Percentiles rank a stretch among this genome's conserved stretches.
Conservation (phyloP, 1,140 invertebrate species). For the Lucilia cuprina region DNA sequence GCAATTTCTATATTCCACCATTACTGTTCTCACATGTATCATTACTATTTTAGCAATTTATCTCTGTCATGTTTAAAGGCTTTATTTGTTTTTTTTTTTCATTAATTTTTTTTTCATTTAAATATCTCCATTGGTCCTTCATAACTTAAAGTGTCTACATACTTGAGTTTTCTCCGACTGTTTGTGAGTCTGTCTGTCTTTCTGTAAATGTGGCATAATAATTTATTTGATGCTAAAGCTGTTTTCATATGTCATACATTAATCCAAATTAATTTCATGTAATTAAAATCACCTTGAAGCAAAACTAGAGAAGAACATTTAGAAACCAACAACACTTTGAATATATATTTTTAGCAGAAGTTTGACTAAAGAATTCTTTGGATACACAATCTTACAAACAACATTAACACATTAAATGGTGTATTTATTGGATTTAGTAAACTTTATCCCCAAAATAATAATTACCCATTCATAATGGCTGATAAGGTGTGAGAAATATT, state of each 20-base stretch:
- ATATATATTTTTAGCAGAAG: background rate
- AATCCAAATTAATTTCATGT: constrained; percentile 54
- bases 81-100: no score
- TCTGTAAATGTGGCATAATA: no score
- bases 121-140: no score
- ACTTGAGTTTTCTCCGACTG: no score
- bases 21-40: no score
- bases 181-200: no score
- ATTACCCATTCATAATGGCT: constrained; percentile 22
- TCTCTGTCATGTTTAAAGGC: no score
- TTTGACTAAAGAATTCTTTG: background rate
- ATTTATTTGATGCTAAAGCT: background rate
- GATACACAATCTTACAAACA: background rate
- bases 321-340: background rate
- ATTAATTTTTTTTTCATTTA: no score
- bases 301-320: background rate
- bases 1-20: no score
- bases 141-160: no score
- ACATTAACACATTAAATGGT: background rate
- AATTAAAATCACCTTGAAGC: constrained; percentile 49
- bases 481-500: constrained; percentile 3
- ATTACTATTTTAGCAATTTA: no score
- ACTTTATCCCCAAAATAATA: constrained; percentile 16
- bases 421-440: constrained; percentile 19
- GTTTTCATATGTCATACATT: constrained; percentile 47